Conservation (phyloP, 2,797 vertebrate genomes). For the Staurois parvus region DNA sequence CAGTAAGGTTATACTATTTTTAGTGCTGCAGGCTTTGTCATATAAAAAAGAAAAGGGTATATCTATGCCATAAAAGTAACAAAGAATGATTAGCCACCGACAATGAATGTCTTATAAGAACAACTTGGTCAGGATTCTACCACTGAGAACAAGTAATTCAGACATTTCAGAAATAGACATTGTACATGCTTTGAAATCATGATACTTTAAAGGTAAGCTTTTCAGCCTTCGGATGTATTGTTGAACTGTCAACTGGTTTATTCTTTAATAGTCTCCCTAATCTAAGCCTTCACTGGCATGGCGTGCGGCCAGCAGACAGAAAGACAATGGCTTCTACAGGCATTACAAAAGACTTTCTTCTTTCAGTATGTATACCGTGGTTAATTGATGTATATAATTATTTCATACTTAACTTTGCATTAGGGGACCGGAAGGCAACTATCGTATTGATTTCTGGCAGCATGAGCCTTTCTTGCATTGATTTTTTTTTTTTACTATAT, state of each 20-base stretch:
- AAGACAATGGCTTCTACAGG: conserved; percentile 7
- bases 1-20: too few species aligned
- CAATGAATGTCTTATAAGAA: not conserved
- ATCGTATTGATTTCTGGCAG: conserved; percentile 44
- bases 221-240: conserved; percentile 13
- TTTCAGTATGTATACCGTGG: conserved; percentile 10
- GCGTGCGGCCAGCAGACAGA: conserved; percentile 21
- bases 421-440: conserved; percentile 20
- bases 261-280: conserved; percentile 26
- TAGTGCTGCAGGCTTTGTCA: too few species aligned
- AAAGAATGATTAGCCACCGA: not conserved
- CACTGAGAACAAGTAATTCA: not conserved
- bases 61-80: not conserved
- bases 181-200: conserved; percentile 1
- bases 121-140: not conserved
- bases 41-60: not conserved
- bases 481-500: conserved; percentile 18
- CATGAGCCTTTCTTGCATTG: conserved; percentile 27
- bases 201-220: conserved; percentile 19
- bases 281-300: conserved; percentile 5
- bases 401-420: conserved; percentile 42
- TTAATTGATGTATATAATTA: conserved; percentile 46
- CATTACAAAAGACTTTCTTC: conserved; percentile 33
- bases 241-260: conserved; percentile 23
- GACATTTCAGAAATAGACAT: not conserved